Evolutionary conservation across 1,140 invertebrate species (phyloP).

Genomic region (Bilobella aurantiaca): DNA sequence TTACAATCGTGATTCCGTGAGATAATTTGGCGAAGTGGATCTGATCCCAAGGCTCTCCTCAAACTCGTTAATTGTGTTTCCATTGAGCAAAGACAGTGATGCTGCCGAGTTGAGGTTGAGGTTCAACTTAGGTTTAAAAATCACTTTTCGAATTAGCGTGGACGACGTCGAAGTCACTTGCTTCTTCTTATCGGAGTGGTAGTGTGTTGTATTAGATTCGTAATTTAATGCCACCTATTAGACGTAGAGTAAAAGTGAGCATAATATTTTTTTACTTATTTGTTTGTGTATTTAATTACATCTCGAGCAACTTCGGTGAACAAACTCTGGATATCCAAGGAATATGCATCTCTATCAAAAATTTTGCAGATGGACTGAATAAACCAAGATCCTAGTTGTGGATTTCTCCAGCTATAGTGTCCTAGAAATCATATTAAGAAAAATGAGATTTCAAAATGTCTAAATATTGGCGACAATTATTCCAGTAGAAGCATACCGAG

Average conservation of each 20-base stretch:
- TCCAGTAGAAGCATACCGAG: slow-evolving; percentile 51
- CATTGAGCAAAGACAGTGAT: not conserved
- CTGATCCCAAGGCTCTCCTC: too few relatives aligned
- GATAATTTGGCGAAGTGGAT: not conserved
- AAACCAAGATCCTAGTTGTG: slow-evolving; percentile 56
- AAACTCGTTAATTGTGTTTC: not conserved
- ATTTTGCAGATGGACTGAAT: slow-evolving; percentile 53
- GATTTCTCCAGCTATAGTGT: slow-evolving; percentile 58
- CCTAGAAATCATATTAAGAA: slow-evolving; percentile 46
- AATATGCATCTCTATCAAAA: slow-evolving; percentile 41
- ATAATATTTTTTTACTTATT: too few relatives aligned
- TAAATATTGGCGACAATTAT: not conserved
- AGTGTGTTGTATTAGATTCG: slow-evolving; percentile 44
- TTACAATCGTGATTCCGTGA: not conserved
- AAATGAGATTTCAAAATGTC: slow-evolving; percentile 22
- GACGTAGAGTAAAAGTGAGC: slow-evolving; percentile 4
- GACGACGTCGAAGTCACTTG: slow-evolving; percentile 57
- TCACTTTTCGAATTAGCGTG: slow-evolving; percentile 55
- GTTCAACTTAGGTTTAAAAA: slow-evolving; percentile 42
- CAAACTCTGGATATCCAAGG: slow-evolving; percentile 50
- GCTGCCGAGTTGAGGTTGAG: too few relatives aligned
- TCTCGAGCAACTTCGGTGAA: slow-evolving; percentile 53
- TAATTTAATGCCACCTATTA: slow-evolving; percentile 49
- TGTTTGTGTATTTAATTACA: too few relatives aligned
- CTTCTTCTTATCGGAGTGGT: slow-evolving; percentile 49